Percentiles rank a stretch among this genome's conserved stretches.
phyloP scores from a whole-genome alignment of 2,888 invertebrate species.

The Eupeodes latifasciatus region DNA sequence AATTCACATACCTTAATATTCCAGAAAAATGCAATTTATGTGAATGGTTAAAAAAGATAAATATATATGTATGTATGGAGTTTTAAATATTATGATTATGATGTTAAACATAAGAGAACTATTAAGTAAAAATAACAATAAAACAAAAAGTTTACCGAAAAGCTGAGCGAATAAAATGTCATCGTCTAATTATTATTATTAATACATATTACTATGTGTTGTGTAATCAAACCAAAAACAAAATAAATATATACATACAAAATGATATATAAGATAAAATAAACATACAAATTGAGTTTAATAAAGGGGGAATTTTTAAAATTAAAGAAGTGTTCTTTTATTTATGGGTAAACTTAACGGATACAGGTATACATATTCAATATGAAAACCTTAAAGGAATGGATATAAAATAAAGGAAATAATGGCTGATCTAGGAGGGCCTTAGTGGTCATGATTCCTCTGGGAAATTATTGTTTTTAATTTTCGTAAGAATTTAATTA shows the following conservation, averaged over 20 bases:
- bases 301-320: constrained; percentile 74
- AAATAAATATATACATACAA: constrained; percentile 31
- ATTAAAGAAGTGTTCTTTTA: constrained; percentile 27
- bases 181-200: constrained; percentile 37
- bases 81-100: constrained; percentile 16
- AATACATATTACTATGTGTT: constrained; percentile 54
- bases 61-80: constrained; percentile 31
- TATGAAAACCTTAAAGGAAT: too few relatives aligned
- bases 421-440: too few relatives aligned
- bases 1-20: constrained; percentile 43
- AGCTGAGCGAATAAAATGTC: constrained; percentile 32
- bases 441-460: too few relatives aligned
- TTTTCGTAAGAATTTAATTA: too few relatives aligned
- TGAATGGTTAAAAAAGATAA: constrained; percentile 35
- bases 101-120: constrained; percentile 6
- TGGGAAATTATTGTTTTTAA: too few relatives aligned
- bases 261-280: too few relatives aligned
- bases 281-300: constrained; percentile 59
- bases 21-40: constrained; percentile 53
- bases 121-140: background rate
- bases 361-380: too few relatives aligned
- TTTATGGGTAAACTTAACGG: background rate
- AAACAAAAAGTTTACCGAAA: background rate
- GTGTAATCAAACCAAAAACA: constrained; percentile 59
- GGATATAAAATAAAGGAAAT: too few relatives aligned